Percentiles rank a stretch among this genome's conserved stretches.
Evolutionary conservation across 2,113 vertebrate genomes (phyloP).

Genomic region (Alectura lathami): DNA sequence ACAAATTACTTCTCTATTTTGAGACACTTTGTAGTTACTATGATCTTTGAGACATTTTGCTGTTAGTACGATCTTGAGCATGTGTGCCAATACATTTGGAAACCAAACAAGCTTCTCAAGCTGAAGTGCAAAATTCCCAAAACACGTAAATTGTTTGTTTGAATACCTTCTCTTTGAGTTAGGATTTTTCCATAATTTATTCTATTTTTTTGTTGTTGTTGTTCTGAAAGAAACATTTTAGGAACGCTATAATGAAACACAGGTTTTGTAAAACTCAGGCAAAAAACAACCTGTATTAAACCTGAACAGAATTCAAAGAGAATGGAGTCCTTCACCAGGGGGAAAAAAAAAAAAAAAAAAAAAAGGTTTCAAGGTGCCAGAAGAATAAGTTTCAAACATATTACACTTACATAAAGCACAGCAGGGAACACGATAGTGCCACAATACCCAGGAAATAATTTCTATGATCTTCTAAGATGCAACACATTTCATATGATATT

Average conservation of each 20-base stretch:
- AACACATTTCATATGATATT: background rate
- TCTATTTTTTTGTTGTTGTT: background rate
- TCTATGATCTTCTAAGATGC: background rate
- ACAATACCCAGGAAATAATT: background rate
- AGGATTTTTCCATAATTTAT: background rate
- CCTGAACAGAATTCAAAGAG: background rate
- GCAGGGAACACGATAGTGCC: background rate
- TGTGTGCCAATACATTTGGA: background rate
- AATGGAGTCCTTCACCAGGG: background rate
- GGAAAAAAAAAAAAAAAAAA: background rate
- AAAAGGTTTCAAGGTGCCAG: background rate
- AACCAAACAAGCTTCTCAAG: background rate
- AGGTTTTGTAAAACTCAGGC: background rate
- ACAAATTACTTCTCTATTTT: constrained; percentile 51
- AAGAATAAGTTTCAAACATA: background rate
- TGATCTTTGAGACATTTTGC: too few species aligned
- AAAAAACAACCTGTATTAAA: background rate
- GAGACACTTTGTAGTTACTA: background rate
- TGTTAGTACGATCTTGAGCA: constrained; percentile 37
- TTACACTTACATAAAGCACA: background rate
- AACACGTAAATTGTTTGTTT: background rate
- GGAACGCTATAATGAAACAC: background rate
- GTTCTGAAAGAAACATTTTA: background rate
- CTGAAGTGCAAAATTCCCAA: background rate
- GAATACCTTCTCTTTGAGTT: background rate